Base-by-base conservation (phyloP, 2,888 invertebrate genomes). In the Thymelicus lineola region DNA sequence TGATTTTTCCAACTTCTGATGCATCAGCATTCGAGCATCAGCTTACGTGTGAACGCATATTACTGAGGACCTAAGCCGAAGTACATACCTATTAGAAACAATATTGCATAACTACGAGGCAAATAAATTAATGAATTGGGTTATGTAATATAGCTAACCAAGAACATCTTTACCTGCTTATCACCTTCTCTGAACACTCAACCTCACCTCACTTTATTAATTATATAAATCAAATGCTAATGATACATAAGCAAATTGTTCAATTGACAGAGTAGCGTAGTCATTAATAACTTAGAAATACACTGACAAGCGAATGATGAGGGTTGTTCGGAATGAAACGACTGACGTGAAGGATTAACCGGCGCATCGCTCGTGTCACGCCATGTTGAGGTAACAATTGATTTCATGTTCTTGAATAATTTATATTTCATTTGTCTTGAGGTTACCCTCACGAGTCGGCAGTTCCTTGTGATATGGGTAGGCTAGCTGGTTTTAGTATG, bases 201-300 rank as follows among this genome's bases (percentile, higher is more conserved):
- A 53, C 10, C 53, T 20, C 10, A 2, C 6, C 6, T 9, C n/a
- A 58, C 36, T 58, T 64, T 70, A 70, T 70, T 70, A 64, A 70
- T 70, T 42, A 64, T 59, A 59, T 59, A 70, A 64, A 59, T 70
- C 69, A 64, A 64, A 64, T 53, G 45, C 59, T 70, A 70, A 70
- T 70, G 64, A 59, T 70, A 70, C 58, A 70, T 64, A 50, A 64
- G 69, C 64, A 64, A 69, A 64, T 59, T 35, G 64, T 70, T 57
- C 53, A 42, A 64, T 70, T 70, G 64, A 70, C 69, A 48, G 59
- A 38, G 35, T 46, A 57, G 50, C 46, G 46, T 15, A 58, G 58
- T 59, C 59, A 64, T 59, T 70, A 70, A 64, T 64, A 63, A 69
- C 63, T 50, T 58, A 28, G 53, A 20, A 58, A 14, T 63, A 48